Percentiles rank a stretch among this genome's conserved stretches.
phyloP scores from a whole-genome alignment of 1,140 invertebrate genomes.

The Bombus impatiens region DNA sequence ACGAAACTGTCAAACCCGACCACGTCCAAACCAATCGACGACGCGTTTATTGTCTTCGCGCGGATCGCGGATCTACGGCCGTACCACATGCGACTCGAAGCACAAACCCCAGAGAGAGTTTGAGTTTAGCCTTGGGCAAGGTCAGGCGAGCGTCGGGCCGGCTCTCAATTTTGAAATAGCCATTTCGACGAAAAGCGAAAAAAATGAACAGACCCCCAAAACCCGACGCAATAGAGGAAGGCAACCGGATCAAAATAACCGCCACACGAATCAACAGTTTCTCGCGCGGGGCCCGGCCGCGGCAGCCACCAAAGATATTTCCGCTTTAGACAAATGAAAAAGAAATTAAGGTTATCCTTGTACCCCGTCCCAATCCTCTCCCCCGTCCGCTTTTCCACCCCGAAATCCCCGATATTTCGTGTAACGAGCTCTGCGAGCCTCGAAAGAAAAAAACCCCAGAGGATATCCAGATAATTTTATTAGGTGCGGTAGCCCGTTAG shows the following conservation, averaged over 20 bases:
- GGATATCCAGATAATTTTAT: slow-evolving; percentile 69
- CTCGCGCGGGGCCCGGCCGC: slow-evolving; percentile 83
- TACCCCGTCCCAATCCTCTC: slow-evolving; percentile 30
- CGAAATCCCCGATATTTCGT: slow-evolving; percentile 26
- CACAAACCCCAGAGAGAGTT: slow-evolving; percentile 59
- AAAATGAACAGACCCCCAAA: slow-evolving; percentile 84
- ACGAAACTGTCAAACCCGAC: background rate
- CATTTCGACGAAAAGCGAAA: slow-evolving; percentile 84
- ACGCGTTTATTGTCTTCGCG: slow-evolving; percentile 27
- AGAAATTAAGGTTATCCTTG: slow-evolving; percentile 56
- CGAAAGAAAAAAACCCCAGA: slow-evolving; percentile 18
- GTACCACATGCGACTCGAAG: slow-evolving; percentile 49
- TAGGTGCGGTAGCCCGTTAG: slow-evolving; percentile 74
- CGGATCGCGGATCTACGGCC: slow-evolving; percentile 47
- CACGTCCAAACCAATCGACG: background rate
- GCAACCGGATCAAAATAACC: slow-evolving; percentile 86
- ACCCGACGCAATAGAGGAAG: slow-evolving; percentile 86
- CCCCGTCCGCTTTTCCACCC: slow-evolving; percentile 29
- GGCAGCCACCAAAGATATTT: slow-evolving; percentile 75
- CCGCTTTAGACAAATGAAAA: slow-evolving; percentile 51
- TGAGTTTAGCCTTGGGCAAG: slow-evolving; percentile 81
- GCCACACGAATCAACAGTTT: slow-evolving; percentile 87
- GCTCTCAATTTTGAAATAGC: slow-evolving; percentile 87
- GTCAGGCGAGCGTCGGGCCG: slow-evolving; percentile 82
- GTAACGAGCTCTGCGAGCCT: slow-evolving; percentile 32